Conservation (phyloP, 2,797 vertebrate species). For the Sebastes trivittatus region DNA sequence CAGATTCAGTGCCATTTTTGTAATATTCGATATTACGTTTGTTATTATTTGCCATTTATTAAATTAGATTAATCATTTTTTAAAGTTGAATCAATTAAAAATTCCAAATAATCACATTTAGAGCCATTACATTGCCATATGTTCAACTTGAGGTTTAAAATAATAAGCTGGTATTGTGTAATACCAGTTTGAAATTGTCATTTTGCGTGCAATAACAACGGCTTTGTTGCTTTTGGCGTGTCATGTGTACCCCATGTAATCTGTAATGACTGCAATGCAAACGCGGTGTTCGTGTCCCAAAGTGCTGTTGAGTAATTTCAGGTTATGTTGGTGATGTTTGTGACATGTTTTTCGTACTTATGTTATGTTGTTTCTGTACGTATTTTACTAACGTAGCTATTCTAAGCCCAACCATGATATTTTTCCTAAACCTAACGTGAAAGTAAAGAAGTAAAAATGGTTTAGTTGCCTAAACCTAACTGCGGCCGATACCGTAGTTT, state of each 20-base stretch:
- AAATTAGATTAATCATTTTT: not conserved
- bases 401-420: not conserved
- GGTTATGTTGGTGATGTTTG: not conserved
- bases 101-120: not conserved
- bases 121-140: not conserved
- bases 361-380: not conserved
- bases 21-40: too few species aligned
- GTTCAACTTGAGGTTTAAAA: not conserved
- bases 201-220: not conserved
- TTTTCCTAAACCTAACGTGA: not conserved
- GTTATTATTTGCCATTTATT: not conserved
- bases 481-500: not conserved
- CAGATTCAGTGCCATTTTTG: too few species aligned
- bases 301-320: not conserved
- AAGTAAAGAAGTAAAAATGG: too few species aligned
- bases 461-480: not conserved
- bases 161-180: not conserved
- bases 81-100: not conserved
- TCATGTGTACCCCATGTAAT: not conserved
- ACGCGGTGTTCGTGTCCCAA: not conserved
- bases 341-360: not conserved
- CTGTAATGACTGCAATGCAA: not conserved
- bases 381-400: not conserved
- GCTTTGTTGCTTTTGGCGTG: too few species aligned
- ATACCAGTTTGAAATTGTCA: too few species aligned